Evolutionary conservation across 1,140 invertebrate species (phyloP).

Genomic region (Drosophila biarmipes): DNA sequence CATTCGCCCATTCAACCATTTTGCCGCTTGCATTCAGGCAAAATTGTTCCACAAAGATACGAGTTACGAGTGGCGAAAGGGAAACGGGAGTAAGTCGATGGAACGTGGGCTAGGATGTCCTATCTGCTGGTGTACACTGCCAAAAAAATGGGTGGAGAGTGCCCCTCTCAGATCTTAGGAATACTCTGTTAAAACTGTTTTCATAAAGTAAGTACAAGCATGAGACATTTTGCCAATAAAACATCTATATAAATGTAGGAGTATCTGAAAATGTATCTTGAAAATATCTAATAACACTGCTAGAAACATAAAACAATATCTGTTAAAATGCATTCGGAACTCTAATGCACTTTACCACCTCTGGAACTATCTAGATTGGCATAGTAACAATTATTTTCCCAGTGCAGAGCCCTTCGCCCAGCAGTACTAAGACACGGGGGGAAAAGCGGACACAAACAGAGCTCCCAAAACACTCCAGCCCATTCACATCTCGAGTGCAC

Average conservation of each 20-base stretch:
- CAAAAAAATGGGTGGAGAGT: background rate
- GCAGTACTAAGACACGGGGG: slow-evolving; percentile 29
- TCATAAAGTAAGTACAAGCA: too few species aligned
- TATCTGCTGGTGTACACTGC: slow-evolving; percentile 5
- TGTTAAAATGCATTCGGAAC: too few species aligned
- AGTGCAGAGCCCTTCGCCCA: background rate
- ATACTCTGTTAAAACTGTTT: too few species aligned
- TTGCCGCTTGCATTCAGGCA: slow-evolving; percentile 74
- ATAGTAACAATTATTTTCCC: background rate
- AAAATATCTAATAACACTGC: too few species aligned
- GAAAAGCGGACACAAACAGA: slow-evolving; percentile 37
- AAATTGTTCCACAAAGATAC: slow-evolving; percentile 78
- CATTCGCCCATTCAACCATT: slow-evolving; percentile 71
- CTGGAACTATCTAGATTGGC: too few species aligned
- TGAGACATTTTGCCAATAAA: too few species aligned
- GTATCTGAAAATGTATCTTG: too few species aligned
- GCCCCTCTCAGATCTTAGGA: background rate
- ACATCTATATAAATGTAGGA: too few species aligned
- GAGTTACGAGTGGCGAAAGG: slow-evolving; percentile 48
- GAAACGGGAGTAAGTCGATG: slow-evolving; percentile 6
- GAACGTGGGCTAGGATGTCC: slow-evolving; percentile 29
- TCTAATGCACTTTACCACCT: too few species aligned
- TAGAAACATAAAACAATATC: too few species aligned
- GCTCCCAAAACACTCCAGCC: slow-evolving; percentile 36
- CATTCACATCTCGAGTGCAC: slow-evolving; percentile 71